Evolutionary conservation across 2,113 vertebrate genomes (phyloP).

Genomic region (Orientallactaga bullata): DNA sequence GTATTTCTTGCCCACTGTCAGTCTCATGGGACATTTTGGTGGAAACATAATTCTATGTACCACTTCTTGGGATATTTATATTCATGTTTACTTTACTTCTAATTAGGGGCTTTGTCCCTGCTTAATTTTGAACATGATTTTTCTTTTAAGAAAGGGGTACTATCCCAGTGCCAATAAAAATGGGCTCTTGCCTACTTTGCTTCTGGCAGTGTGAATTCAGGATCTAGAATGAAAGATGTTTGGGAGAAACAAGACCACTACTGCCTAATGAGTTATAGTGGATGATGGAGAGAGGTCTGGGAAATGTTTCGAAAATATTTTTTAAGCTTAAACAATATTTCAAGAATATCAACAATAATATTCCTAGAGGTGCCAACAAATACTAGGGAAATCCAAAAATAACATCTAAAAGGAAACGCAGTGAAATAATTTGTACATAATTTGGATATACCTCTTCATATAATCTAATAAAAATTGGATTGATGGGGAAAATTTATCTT

Average conservation of each 20-base stretch:
- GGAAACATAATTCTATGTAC: constrained; percentile 31
- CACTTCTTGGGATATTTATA: constrained; percentile 42
- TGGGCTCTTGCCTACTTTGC: constrained; percentile 48
- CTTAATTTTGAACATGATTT: constrained; percentile 58
- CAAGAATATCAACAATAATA: background rate
- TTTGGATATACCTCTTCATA: constrained; percentile 16
- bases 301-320: background rate
- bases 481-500: constrained; percentile 4
- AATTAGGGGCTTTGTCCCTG: constrained; percentile 34
- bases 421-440: constrained; percentile 4
- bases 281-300: background rate
- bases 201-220: constrained; percentile 55
- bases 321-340: constrained; percentile 19
- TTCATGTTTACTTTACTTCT: constrained; percentile 56
- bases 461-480: constrained; percentile 46
- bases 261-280: background rate
- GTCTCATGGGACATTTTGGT: constrained; percentile 26
- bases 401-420: constrained; percentile 34
- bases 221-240: constrained; percentile 45
- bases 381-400: constrained; percentile 28
- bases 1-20: background rate
- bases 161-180: constrained; percentile 51
- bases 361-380: constrained; percentile 37
- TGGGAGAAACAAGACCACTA: constrained; percentile 31
- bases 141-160: background rate